phyloP scores from a whole-genome alignment of 1,140 invertebrate species.

The Prorops nasuta region DNA sequence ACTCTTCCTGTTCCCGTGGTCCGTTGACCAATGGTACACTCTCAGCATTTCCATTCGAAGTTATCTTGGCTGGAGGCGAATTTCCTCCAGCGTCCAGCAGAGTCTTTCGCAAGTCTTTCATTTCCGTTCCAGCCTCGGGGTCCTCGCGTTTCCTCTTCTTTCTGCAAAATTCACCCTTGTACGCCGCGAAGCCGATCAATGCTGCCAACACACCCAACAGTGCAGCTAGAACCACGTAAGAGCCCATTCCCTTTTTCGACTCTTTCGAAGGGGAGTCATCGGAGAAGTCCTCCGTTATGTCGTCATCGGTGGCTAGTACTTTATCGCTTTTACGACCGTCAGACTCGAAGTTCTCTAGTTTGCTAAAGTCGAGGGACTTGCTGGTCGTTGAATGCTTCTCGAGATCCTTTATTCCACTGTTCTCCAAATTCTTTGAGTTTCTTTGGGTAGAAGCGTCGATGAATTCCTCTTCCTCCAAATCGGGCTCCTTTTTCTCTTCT shows the following conservation, averaged over 20 bases:
- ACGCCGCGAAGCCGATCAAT: conserved; percentile 47
- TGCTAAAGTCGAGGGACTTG: no score
- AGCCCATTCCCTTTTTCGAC: conserved; percentile 49
- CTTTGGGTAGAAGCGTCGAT: conserved; percentile 15
- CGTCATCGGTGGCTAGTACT: conserved; percentile 4
- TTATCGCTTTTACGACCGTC: conserved; percentile 3
- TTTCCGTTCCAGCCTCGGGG: conserved; percentile 47
- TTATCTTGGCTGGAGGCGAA: conserved; percentile 33
- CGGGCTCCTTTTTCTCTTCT: conserved; percentile 27
- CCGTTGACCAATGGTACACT: conserved; percentile 41
- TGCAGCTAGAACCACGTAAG: conserved; percentile 43
- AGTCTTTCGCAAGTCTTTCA: conserved; percentile 50
- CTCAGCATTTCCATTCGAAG: conserved; percentile 45
- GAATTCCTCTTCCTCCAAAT: conserved; percentile 44
- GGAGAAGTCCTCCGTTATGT: conserved; percentile 19
- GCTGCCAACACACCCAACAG: conserved; percentile 39
- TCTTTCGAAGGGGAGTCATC: conserved; percentile 35
- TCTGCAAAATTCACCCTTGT: conserved; percentile 48
- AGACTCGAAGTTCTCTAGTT: neutral
- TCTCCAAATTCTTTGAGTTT: no score
- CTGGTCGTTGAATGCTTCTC: no score
- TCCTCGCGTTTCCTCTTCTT: conserved; percentile 42
- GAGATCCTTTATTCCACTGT: no score
- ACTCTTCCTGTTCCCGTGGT: conserved; percentile 18
- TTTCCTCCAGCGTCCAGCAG: conserved; percentile 39